phyloP scores from a whole-genome alignment of 1,140 invertebrate species.

The Trissolcus basalis region DNA sequence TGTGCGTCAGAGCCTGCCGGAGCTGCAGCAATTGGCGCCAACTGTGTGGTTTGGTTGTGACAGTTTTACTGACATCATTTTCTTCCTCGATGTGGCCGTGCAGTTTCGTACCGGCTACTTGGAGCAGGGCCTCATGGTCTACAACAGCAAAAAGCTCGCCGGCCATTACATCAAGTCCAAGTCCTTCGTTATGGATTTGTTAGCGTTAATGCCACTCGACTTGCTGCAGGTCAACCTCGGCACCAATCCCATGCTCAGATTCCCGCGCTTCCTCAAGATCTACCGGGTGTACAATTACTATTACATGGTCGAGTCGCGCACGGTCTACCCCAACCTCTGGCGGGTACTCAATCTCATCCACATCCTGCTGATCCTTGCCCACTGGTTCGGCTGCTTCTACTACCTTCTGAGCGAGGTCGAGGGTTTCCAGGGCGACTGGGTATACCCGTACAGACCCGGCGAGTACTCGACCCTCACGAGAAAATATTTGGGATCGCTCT shows the following conservation, averaged over 20 bases:
- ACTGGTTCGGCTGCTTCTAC: conserved; percentile 99
- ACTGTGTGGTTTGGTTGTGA: conserved; percentile 89
- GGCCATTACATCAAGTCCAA: conserved; percentile 91
- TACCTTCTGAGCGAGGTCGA: conserved; percentile 95
- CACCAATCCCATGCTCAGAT: conserved; percentile 86
- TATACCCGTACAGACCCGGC: conserved; percentile 90
- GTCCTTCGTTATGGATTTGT: conserved; percentile 90
- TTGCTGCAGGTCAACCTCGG: conserved; percentile 88
- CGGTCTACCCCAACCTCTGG: conserved; percentile 96
- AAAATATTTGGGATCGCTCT: conserved; percentile 95
- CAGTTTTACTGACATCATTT: conserved; percentile 89
- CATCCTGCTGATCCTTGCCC: conserved; percentile 94
- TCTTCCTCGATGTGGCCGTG: conserved; percentile 90
- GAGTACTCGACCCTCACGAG: conserved; percentile 90
- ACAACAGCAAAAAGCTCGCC: conserved; percentile 91
- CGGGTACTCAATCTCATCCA: conserved; percentile 96
- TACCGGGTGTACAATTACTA: conserved; percentile 95
- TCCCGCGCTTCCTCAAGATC: conserved; percentile 89
- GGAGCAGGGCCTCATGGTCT: conserved; percentile 95
- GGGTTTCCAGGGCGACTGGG: conserved; percentile 92
- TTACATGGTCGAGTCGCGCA: conserved; percentile 96
- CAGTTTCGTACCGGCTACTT: conserved; percentile 97
- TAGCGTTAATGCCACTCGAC: conserved; percentile 90
- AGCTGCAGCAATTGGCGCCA: conserved; percentile 83
- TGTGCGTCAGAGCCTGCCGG: conserved; percentile 94